Evolutionary conservation across 2,113 vertebrate species (phyloP).

Genomic region (Mellivora capensis): DNA sequence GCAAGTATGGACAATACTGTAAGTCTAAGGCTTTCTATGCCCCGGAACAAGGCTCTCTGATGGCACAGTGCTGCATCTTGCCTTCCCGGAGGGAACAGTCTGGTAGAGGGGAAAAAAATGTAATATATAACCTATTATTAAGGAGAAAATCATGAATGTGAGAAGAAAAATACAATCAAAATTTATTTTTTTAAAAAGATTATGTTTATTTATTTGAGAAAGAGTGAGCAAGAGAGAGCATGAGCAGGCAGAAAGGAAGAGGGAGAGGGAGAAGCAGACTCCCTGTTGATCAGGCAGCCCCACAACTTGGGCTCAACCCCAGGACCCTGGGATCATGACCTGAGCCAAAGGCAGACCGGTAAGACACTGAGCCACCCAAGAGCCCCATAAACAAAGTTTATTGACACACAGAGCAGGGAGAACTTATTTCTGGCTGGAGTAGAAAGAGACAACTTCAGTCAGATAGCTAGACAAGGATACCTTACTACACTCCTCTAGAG

Average conservation of each 20-base stretch:
- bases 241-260: neutral
- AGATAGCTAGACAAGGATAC: neutral
- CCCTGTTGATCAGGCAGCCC: neutral
- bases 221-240: neutral
- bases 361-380: neutral
- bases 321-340: neutral
- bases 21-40: neutral
- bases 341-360: neutral
- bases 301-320: neutral
- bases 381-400: neutral
- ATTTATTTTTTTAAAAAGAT: neutral
- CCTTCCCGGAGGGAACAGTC: neutral
- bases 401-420: neutral
- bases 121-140: neutral
- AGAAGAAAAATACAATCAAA: neutral
- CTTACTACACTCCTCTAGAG: neutral
- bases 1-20: neutral
- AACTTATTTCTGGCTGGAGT: neutral
- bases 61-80: neutral
- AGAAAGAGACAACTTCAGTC: neutral
- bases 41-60: neutral
- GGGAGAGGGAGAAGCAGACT: neutral
- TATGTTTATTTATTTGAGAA: neutral
- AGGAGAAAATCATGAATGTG: neutral
- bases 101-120: neutral